phyloP scores from a whole-genome alignment of 37 sponge, comb jelly and placozoan species.

The Ianthella basta region DNA sequence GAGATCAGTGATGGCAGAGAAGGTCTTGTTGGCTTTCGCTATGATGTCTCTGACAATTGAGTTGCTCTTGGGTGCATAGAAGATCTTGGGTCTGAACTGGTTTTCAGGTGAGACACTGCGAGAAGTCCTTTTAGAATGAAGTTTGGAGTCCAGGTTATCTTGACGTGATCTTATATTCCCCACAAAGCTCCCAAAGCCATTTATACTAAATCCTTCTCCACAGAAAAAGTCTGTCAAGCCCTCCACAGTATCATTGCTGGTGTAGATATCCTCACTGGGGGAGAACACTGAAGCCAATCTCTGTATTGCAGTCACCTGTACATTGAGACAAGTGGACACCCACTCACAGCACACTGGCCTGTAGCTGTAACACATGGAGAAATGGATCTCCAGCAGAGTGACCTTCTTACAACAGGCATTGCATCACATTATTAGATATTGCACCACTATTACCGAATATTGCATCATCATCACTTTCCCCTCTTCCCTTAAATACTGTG shows the following conservation, averaged over 20 bases:
- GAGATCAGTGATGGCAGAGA: slow-evolving; percentile 40
- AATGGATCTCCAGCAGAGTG: no score
- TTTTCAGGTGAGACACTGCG: not conserved
- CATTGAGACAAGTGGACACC: no score
- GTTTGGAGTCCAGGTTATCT: not conserved
- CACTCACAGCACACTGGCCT: no score
- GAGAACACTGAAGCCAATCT: no score
- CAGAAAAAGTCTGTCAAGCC: not conserved
- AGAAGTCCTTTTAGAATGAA: not conserved
- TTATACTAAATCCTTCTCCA: not conserved
- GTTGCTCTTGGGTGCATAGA: slow-evolving; percentile 58
- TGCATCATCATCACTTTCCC: no score
- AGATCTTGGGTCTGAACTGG: slow-evolving; percentile 62
- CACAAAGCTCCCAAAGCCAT: not conserved
- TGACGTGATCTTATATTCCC: not conserved
- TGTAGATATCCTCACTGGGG: not conserved
- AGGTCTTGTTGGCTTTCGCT: slow-evolving; percentile 50
- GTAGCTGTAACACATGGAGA: no score
- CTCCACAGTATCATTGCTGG: not conserved
- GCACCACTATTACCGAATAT: no score
- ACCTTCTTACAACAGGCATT: no score
- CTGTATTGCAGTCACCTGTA: no score
- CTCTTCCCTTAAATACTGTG: no score
- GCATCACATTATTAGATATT: no score
- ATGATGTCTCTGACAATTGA: not conserved